phyloP scores from a whole-genome alignment of 2,113 vertebrate species.

The Ailuropoda melanoleuca region DNA sequence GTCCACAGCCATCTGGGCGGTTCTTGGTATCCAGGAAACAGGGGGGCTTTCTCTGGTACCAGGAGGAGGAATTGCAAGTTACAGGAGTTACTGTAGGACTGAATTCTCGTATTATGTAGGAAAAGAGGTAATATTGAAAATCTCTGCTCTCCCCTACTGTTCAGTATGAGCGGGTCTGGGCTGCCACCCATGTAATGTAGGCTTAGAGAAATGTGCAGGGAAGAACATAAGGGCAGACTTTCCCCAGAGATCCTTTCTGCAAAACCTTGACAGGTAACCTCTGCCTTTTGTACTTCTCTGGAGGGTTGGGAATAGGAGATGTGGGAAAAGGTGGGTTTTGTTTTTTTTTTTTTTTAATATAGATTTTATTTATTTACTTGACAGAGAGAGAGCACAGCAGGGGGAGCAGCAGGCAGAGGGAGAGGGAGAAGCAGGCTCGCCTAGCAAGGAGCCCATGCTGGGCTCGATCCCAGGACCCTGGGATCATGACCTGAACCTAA shows the following conservation, averaged over 20 bases:
- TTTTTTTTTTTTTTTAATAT: too few species aligned
- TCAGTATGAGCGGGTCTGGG: neutral
- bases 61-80: accelerated
- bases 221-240: neutral
- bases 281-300: constrained; percentile 1
- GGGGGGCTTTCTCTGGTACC: neutral
- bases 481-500: too few species aligned
- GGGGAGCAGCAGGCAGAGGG: too few species aligned
- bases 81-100: neutral
- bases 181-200: neutral
- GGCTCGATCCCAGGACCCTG: too few species aligned
- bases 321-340: neutral
- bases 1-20: neutral
- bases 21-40: constrained; percentile 35
- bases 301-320: neutral
- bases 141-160: neutral
- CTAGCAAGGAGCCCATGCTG: too few species aligned
- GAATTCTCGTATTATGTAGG: neutral
- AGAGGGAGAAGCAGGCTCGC: too few species aligned
- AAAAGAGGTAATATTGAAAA: neutral
- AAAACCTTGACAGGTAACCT: neutral
- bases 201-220: neutral
- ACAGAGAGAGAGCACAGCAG: too few species aligned
- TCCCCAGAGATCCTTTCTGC: neutral
- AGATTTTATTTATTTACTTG: too few species aligned